These are phyloP conservation scores for Amphiura filiformis DNA, from an alignment of 35 echinoderm and acorn worm species.

Conservation along the genomic window DNA sequence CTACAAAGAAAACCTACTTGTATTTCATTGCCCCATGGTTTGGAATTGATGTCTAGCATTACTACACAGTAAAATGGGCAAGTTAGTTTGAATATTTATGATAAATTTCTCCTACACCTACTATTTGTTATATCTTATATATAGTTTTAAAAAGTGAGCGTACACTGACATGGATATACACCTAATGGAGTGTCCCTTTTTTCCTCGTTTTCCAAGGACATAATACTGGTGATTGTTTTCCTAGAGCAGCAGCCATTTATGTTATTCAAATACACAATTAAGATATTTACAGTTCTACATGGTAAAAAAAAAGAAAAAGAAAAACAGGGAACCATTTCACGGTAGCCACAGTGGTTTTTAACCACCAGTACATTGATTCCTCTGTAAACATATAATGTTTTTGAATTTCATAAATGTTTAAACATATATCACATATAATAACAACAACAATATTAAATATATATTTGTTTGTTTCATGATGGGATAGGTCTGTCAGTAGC, in stretches of 20 bases:
- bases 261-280: neutral
- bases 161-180: neutral
- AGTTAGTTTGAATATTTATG: neutral
- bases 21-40: too few species aligned
- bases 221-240: neutral
- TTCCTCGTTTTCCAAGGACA: neutral
- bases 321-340: neutral
- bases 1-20: too few species aligned
- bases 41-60: too few species aligned
- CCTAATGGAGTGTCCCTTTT: neutral
- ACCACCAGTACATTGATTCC: neutral
- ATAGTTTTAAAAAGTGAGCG: neutral
- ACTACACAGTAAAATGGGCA: too few species aligned
- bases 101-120: neutral
- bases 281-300: neutral
- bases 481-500: too few species aligned
- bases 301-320: neutral
- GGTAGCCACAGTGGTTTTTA: neutral
- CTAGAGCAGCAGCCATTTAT: neutral
- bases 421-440: slow-evolving; percentile 9
- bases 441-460: neutral
- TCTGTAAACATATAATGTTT: neutral
- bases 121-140: slow-evolving; percentile 1
- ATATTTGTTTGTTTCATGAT: too few species aligned
- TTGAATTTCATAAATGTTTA: neutral